Evolutionary conservation across 1,140 invertebrate genomes (phyloP), one percentile per base, ranked within the genome.

Genomic region (Drosophila fuyamai): DNA sequence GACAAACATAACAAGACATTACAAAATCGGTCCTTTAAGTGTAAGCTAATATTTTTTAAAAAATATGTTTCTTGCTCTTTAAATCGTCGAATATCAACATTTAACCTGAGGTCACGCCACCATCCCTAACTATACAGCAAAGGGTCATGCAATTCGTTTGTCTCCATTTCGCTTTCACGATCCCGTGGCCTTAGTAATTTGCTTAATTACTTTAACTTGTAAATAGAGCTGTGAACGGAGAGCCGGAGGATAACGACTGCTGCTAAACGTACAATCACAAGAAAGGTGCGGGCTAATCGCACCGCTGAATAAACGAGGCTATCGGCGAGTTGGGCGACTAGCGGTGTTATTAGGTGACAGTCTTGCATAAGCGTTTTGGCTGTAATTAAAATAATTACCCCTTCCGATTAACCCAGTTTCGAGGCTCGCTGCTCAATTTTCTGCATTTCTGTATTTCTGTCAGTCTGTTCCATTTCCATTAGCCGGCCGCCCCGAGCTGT

Each of bases 371-470:
- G 59, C 81, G 71, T 82, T 79, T 72, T 65, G 56, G 78, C 61
- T 77, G 77, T 91, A 91, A 91, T 91, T 91, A 91, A 91, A 91
- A 91, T 91, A 91, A 91, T 91, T 84, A 91, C 83, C 83, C 78
- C 65, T 84, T 81, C 81, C 77, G 71, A 58, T 84, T 84, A 88
- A 91, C 84, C 85, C 85, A 89, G 84, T 89, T 89, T 77, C 56
- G 59, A 44, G 68, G 70, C 50, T 79, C 51, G 72, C 50, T 84
- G 84, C 80, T 88, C 83, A 88, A 88, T 88, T 89, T 88, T 75
- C 76, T 80, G 80, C 84, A 81, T 78, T 88, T 78, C 38, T 38
- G 23, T 35, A n/a, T n/a, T 32, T n/a, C 29, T 13, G 48, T 18
- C 38, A 46, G 66, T 71, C 65, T 48, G 67, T 35, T 56, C 38